Percentiles rank a stretch among this genome's conserved stretches.
Conservation (phyloP, 2,888 invertebrate species). For the Troides oblongomaculatus region DNA sequence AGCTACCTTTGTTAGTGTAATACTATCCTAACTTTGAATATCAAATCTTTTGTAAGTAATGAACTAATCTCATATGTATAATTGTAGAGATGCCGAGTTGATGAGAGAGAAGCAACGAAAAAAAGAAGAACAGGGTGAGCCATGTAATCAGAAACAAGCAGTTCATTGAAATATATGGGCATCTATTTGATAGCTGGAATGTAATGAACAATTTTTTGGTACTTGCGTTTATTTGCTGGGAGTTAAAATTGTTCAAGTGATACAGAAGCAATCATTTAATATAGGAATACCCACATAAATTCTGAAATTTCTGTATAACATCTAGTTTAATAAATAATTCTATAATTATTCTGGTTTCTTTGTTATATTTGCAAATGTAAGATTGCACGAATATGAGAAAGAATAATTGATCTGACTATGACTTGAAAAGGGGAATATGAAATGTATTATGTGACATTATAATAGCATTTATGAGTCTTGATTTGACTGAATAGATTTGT, state of each 20-base stretch:
- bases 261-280: slow-evolving; percentile 53
- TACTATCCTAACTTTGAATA: not conserved
- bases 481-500: slow-evolving; percentile 72
- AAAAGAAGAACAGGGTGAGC: slow-evolving; percentile 80
- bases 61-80: not conserved
- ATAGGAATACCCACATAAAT: slow-evolving; percentile 24
- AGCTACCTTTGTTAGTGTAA: not conserved
- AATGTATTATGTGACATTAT: slow-evolving; percentile 47
- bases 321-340: slow-evolving; percentile 36
- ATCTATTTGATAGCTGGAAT: slow-evolving; percentile 44
- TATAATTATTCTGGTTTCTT: slow-evolving; percentile 50
- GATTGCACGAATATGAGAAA: slow-evolving; percentile 36
- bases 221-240: slow-evolving; percentile 50
- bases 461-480: slow-evolving; percentile 65
- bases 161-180: slow-evolving; percentile 50
- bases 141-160: slow-evolving; percentile 55
- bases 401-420: slow-evolving; percentile 52
- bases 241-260: slow-evolving; percentile 57
- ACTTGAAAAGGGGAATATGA: slow-evolving; percentile 37
- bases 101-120: slow-evolving; percentile 93
- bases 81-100: slow-evolving; percentile 89
- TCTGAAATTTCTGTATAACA: slow-evolving; percentile 19
- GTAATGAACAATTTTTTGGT: slow-evolving; percentile 49
- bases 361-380: slow-evolving; percentile 41
- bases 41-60: not conserved